Evolutionary conservation across 2,888 invertebrate species (phyloP).

Genomic region (Rhamnusium bicolor): DNA sequence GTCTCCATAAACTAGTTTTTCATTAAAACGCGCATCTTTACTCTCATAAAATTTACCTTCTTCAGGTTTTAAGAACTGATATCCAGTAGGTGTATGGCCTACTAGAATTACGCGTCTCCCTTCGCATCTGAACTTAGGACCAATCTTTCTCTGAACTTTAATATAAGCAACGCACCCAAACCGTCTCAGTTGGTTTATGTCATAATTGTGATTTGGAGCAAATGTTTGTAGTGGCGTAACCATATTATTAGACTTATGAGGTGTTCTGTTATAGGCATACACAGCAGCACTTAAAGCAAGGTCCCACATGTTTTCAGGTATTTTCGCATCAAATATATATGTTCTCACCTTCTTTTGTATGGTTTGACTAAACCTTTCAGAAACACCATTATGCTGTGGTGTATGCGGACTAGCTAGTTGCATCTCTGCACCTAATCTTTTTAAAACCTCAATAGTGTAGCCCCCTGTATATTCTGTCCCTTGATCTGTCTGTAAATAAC

Average conservation of each 20-base stretch:
- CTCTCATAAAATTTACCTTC: constrained; percentile 20
- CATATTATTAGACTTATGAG: constrained; percentile 61
- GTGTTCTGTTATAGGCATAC: constrained; percentile 33
- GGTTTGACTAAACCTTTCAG: constrained; percentile 17
- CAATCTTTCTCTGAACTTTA: constrained; percentile 21
- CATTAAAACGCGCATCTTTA: constrained; percentile 5
- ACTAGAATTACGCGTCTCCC: constrained; percentile 27
- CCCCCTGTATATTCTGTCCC: constrained; percentile 24
- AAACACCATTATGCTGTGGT: constrained; percentile 27
- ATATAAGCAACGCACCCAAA: constrained; percentile 31
- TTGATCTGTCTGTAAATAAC: constrained; percentile 24
- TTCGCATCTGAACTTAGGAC: constrained; percentile 26
- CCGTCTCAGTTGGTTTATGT: constrained; percentile 25
- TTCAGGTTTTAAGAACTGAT: constrained; percentile 17
- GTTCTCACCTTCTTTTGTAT: constrained; percentile 26
- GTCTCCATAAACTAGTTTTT: constrained; percentile 31
- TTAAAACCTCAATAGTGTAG: constrained; percentile 15
- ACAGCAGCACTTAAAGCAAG: constrained; percentile 11
- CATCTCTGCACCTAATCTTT: constrained; percentile 8
- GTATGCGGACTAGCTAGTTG: constrained; percentile 9
- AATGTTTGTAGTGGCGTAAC: constrained; percentile 6
- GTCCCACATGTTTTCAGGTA: constrained; percentile 28
- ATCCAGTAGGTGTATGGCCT: constrained; percentile 29
- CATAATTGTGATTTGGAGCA: constrained; percentile 3
- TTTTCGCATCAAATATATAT: constrained; percentile 17